Percentiles rank a stretch among this genome's conserved stretches.
Evolutionary conservation across 2,888 invertebrate species (phyloP).

Genomic region (Melanotus villosus): DNA sequence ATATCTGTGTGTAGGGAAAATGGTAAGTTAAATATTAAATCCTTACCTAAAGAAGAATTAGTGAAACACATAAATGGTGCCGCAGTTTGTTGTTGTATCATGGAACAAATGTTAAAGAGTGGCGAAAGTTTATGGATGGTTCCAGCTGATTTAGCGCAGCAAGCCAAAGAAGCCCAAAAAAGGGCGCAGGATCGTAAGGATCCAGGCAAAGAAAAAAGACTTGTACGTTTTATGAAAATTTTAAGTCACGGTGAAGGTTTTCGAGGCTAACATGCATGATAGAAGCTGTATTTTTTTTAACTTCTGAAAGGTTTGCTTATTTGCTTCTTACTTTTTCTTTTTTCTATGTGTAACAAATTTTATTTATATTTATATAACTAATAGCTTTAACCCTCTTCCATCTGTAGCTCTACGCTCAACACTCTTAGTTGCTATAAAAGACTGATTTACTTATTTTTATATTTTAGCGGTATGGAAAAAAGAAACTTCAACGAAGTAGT

Average conservation of each 20-base stretch:
- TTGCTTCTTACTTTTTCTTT: neutral
- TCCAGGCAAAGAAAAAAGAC: slow-evolving; percentile 61
- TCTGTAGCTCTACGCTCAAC: slow-evolving; percentile 10
- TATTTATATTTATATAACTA: neutral
- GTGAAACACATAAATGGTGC: slow-evolving; percentile 83
- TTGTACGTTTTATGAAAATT: slow-evolving; percentile 57
- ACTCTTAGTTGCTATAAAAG: neutral
- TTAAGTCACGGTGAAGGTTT: slow-evolving; percentile 22
- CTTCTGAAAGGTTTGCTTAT: neutral
- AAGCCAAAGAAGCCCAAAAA: slow-evolving; percentile 70
- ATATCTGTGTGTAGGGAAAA: slow-evolving; percentile 20
- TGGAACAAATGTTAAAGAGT: slow-evolving; percentile 86
- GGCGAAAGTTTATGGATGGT: slow-evolving; percentile 86
- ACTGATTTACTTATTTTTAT: neutral
- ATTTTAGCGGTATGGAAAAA: slow-evolving; percentile 54
- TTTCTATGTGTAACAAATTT: too few relatives aligned
- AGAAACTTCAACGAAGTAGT: slow-evolving; percentile 64
- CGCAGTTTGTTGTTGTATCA: slow-evolving; percentile 88
- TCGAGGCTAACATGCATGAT: slow-evolving; percentile 26
- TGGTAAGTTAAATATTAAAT: slow-evolving; percentile 30
- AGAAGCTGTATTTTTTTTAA: neutral
- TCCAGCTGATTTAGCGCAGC: slow-evolving; percentile 79
- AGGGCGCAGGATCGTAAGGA: slow-evolving; percentile 62
- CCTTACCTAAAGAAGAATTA: slow-evolving; percentile 58
- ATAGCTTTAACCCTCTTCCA: too few relatives aligned